phyloP scores from a whole-genome alignment of 1,140 invertebrate genomes.

The Formica selysi region DNA sequence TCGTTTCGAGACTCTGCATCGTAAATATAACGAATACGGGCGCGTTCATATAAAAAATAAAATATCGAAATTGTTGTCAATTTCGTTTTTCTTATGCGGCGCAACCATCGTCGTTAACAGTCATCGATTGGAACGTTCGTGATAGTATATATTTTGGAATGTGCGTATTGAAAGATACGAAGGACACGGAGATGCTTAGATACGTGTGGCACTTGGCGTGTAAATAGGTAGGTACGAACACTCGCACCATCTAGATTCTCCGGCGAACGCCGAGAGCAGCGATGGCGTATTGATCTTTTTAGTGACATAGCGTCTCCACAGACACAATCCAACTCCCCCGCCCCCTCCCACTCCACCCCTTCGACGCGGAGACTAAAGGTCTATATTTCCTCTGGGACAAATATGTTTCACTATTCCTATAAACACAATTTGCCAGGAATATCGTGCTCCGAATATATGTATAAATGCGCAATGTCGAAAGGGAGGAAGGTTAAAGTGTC shows the following conservation, averaged over 20 bases:
- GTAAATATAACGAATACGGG: neutral
- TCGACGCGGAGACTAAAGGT: conserved; percentile 81
- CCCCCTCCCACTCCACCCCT: conserved; percentile 8
- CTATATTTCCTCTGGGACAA: conserved; percentile 86
- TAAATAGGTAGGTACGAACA: conserved; percentile 69
- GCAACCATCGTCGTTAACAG: neutral
- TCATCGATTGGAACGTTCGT: neutral
- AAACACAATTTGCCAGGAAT: conserved; percentile 85
- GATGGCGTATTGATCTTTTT: conserved; percentile 87
- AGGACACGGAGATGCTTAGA: conserved; percentile 12
- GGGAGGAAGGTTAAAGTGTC: conserved; percentile 17
- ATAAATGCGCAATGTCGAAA: conserved; percentile 10
- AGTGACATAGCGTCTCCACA: conserved; percentile 84
- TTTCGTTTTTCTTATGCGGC: neutral
- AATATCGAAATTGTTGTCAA: neutral
- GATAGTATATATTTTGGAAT: neutral
- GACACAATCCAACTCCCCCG: conserved; percentile 82
- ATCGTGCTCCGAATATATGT: conserved; percentile 82
- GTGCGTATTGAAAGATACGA: neutral
- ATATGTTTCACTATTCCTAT: conserved; percentile 86
- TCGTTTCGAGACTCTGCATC: neutral
- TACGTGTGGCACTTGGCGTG: conserved; percentile 11
- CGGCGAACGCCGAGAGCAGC: conserved; percentile 78
- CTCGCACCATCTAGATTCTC: conserved; percentile 83
- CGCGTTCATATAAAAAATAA: neutral